Conservation (phyloP, 1,140 invertebrate genomes). For the Trypoxylus dichotomus region DNA sequence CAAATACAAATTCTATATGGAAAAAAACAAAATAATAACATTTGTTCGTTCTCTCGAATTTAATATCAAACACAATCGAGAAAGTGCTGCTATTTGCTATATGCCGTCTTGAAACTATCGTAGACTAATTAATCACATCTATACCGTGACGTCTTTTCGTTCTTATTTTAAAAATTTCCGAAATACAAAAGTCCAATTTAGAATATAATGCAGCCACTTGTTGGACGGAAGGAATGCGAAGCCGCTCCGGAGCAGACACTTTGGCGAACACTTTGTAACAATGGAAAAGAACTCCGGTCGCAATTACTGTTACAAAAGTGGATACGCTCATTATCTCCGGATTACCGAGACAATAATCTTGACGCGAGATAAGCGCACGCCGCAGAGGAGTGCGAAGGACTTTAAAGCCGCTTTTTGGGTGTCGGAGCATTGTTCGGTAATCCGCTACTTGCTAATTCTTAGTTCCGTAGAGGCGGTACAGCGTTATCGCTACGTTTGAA, state of each 20-base stretch:
- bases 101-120: background rate
- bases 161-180: background rate
- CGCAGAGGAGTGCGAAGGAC: background rate
- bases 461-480: background rate
- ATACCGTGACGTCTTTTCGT: background rate
- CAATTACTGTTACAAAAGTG: constrained; percentile 32
- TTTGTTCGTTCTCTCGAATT: too few relatives aligned
- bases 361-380: background rate
- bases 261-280: constrained; percentile 34
- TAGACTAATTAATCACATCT: constrained; percentile 1
- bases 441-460: background rate
- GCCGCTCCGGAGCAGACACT: background rate
- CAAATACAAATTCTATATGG: too few relatives aligned
- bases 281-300: constrained; percentile 26
- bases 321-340: constrained; percentile 33
- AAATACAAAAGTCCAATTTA: constrained; percentile 21
- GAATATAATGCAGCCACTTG: constrained; percentile 30
- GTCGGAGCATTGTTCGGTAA: background rate
- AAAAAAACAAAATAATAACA: too few relatives aligned
- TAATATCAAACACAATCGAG: too few relatives aligned
- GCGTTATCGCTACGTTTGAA: background rate
- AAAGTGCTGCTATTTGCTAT: background rate
- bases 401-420: background rate
- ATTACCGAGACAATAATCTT: constrained; percentile 33
- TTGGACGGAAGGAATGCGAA: constrained; percentile 22